Base-by-base conservation (phyloP, 2,888 invertebrate genomes). In the Nymphalis polychloros region DNA sequence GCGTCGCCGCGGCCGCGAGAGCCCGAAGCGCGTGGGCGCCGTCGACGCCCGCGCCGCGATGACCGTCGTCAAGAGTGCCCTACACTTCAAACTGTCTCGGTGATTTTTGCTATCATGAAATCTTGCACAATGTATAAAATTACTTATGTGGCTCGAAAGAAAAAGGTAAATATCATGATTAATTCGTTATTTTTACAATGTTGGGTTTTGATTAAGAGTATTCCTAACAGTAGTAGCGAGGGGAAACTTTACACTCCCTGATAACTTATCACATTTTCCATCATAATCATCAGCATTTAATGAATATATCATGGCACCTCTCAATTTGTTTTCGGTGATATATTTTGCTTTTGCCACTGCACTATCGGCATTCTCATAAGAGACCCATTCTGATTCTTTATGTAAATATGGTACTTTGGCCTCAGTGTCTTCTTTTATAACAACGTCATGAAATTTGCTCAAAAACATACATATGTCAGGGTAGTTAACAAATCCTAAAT, bases 301-400 rank as follows among this genome's bases (percentile, higher is more conserved):
- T 13, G 96, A 95, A 86, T 95, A 97, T 69, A 97, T 91, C 97
- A 97, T 97, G 7, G 95, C 96, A 47, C 98, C 98, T 60, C 95
- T 95, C 76, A 96, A 94, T 48, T 93, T 90, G 61, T 94, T 91
- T 8, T 93, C 88, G 78, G 93, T 93, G 1, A 96, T 94, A 84
- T 93, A 97, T 69, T 92, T 87, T 0, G 95, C 95, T 89, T 97
- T 97, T 77, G 94, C 94, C 64, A 88, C 89, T 2, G 97, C 92
- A 84, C 97, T 97, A 61, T 92, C 84, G 35, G 93, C 92, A 77
- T 96, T 94, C 72, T 98, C 98, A 82, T 95, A 97, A 0, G 97
- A 97, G 55, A 97, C 93, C 98, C 98, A 98, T 77, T 97, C 96
- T 19, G 86, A 86, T 60, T 92, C 89, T 70, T 93, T 93, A 76